Evolutionary conservation across 2,888 invertebrate genomes (phyloP).

Genomic region (Pristionchus entomophagus): DNA sequence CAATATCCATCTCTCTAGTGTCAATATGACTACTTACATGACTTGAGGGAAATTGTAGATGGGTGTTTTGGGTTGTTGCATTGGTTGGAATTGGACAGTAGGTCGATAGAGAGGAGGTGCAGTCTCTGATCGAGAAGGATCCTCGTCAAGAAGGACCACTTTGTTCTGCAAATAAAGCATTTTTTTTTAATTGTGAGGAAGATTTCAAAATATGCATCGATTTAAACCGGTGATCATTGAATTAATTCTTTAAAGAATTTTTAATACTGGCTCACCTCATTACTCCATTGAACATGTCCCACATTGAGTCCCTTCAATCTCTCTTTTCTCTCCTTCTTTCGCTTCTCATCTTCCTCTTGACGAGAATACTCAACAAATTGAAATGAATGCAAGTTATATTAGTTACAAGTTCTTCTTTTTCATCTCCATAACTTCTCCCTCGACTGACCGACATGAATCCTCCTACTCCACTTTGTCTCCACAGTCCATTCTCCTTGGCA

Average conservation of each 20-base stretch:
- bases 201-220: neutral
- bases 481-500: slow-evolving; percentile 73
- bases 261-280: too few species aligned
- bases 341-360: slow-evolving; percentile 65
- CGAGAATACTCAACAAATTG: slow-evolving; percentile 66
- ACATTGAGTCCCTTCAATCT: slow-evolving; percentile 46
- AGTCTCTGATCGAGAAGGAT: neutral
- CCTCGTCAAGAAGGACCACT: slow-evolving; percentile 38
- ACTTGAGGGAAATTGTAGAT: neutral
- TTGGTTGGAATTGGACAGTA: neutral
- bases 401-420: too few species aligned
- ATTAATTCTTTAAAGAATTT: too few species aligned
- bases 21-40: slow-evolving; percentile 15
- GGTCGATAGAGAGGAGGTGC: neutral
- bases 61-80: neutral
- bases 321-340: slow-evolving; percentile 61
- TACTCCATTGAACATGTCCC: slow-evolving; percentile 46
- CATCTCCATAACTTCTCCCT: too few species aligned
- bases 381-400: neutral
- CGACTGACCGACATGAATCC: slow-evolving; percentile 40
- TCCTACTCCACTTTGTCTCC: slow-evolving; percentile 56
- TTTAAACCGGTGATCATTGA: too few species aligned
- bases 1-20: too few species aligned
- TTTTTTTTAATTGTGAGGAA: neutral
- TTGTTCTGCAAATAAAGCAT: slow-evolving; percentile 23